Evolutionary conservation across 1,140 invertebrate species (phyloP).

Genomic region (Drosophila burlai): DNA sequence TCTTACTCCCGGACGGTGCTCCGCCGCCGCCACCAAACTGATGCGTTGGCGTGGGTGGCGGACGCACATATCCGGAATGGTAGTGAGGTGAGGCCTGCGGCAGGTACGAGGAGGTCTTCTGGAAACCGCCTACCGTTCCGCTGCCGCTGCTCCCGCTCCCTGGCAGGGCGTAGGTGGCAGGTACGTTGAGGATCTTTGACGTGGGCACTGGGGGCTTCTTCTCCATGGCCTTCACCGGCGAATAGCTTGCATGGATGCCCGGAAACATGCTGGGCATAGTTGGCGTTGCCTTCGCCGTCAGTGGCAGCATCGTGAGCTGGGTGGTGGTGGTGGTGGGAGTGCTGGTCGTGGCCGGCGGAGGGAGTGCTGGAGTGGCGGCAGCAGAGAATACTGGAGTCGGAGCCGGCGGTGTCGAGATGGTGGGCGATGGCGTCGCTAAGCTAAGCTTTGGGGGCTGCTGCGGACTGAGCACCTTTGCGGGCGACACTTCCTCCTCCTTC

Average conservation of each 20-base stretch:
- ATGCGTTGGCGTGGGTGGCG: conserved; percentile 57
- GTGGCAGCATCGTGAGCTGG: conserved; percentile 68
- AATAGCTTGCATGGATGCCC: conserved; percentile 52
- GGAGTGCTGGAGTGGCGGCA: background rate
- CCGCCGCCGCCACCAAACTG: conserved; percentile 49
- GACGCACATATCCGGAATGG: conserved; percentile 60
- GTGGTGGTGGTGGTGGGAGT: conserved; percentile 41
- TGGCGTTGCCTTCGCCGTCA: conserved; percentile 58
- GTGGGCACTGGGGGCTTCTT: conserved; percentile 81
- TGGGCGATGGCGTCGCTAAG: conserved; percentile 6
- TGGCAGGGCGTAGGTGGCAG: conserved; percentile 76
- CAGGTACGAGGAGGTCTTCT: conserved; percentile 73
- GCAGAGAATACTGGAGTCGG: conserved; percentile 10
- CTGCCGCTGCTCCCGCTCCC: conserved; percentile 16
- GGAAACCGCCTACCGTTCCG: conserved; percentile 39
- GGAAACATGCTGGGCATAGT: conserved; percentile 25
- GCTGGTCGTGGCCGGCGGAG: background rate
- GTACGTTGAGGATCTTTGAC: conserved; percentile 81
- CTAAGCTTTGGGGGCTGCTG: conserved; percentile 13
- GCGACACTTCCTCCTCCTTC: conserved; percentile 21
- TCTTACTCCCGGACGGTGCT: conserved; percentile 53
- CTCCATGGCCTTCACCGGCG: conserved; percentile 71
- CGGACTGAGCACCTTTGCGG: conserved; percentile 24
- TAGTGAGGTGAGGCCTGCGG: conserved; percentile 80
- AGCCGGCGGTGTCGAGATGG: conserved; percentile 6